Evolutionary conservation across 1,140 invertebrate species (phyloP).

Genomic region (Diuraphis noxia): DNA sequence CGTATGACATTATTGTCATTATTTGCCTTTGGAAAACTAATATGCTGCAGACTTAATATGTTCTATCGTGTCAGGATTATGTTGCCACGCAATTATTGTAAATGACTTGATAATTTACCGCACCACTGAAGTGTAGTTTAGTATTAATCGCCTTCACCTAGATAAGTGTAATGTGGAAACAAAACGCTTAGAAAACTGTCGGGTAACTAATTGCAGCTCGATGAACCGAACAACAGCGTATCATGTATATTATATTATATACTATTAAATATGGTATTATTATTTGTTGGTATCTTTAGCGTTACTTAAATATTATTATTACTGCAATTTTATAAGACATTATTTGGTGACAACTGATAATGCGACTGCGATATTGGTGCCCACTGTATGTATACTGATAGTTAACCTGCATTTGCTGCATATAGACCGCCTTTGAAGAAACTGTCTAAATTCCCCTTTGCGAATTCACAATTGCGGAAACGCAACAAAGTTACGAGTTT

Average conservation of each 20-base stretch:
- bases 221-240: background rate
- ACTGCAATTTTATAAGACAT: background rate
- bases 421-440: background rate
- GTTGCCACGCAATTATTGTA: slow-evolving; percentile 23
- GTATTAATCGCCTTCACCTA: slow-evolving; percentile 46
- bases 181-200: slow-evolving; percentile 15
- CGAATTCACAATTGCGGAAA: background rate
- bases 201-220: background rate
- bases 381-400: too few species aligned
- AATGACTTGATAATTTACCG: slow-evolving; percentile 37
- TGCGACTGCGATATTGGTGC: background rate
- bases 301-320: background rate
- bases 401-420: too few species aligned
- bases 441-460: background rate
- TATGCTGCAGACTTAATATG: background rate
- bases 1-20: background rate
- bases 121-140: background rate
- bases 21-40: background rate
- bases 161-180: slow-evolving; percentile 30
- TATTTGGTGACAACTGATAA: background rate
- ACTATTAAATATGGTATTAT: background rate
- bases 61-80: background rate
- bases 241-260: background rate
- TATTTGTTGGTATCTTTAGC: background rate
- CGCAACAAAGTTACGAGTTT: background rate